Conservation (phyloP, 2,888 invertebrate genomes). For the Xylophagus ater region DNA sequence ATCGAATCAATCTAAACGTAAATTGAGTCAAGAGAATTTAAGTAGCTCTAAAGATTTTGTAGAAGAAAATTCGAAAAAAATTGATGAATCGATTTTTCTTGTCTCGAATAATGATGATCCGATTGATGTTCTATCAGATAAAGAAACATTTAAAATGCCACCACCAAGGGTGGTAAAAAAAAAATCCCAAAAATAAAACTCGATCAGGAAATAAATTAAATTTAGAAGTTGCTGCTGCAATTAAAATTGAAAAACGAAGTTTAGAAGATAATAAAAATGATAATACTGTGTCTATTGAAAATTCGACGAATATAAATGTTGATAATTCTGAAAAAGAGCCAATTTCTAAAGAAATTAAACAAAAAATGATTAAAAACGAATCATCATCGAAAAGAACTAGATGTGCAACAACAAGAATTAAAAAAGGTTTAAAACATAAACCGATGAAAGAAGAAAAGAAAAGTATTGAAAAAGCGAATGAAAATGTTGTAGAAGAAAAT, state of each 20-base stretch:
- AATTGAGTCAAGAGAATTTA: conserved; percentile 3
- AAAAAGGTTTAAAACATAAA: too few species aligned
- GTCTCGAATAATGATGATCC: not conserved
- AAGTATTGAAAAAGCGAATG: conserved; percentile 1
- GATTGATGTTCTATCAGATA: conserved; percentile 7
- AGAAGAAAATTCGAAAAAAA: conserved; percentile 7
- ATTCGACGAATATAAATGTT: too few species aligned
- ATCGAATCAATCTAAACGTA: conserved; percentile 29
- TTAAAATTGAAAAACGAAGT: conserved; percentile 9
- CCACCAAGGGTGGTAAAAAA: conserved; percentile 8
- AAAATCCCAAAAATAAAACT: conserved; percentile 2
- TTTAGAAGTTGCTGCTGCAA: not conserved
- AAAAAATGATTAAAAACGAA: too few species aligned
- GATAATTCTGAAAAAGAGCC: too few species aligned
- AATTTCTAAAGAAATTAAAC: too few species aligned
- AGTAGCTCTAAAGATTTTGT: not conserved
- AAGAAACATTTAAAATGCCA: conserved; percentile 13
- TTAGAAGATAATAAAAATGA: not conserved
- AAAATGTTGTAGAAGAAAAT: not conserved
- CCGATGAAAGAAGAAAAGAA: too few species aligned
- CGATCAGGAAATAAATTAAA: conserved; percentile 3
- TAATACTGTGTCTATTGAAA: too few species aligned
- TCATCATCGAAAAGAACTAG: too few species aligned
- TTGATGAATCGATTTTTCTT: conserved; percentile 1
- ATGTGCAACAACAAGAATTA: too few species aligned